Base-by-base conservation (phyloP, 1,140 invertebrate genomes). In the Araneus ventricosus region DNA sequence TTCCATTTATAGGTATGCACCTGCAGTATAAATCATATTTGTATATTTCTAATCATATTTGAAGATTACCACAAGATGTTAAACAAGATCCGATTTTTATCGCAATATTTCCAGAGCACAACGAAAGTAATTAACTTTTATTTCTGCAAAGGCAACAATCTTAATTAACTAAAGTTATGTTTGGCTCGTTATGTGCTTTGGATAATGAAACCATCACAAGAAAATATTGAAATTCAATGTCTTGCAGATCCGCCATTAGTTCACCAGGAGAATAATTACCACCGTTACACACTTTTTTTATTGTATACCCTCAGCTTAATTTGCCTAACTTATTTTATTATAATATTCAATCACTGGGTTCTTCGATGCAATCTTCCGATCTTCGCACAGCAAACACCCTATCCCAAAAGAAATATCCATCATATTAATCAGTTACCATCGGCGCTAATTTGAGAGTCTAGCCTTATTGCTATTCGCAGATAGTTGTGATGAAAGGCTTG, bases 401-500 rank as follows among this genome's bases (percentile, higher is more conserved):
- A 14, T 34, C 30, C 70, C 27, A 75, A 75, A 75, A 75, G 30
- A 75, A 75, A 75, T 75, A 37, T 75, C 30, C 17, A 75, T 75
- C 70, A 75, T 75, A 75, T 75, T 75, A 75, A 75, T 75, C 70
- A 75, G 63, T 70, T 70, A 34, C n/a, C 63, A 70, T 30, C 27
- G 70, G 70, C 30, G 70, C 70, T 75, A 75, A 75, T 75, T 75
- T 75, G 27, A 37, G 27, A 75, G 70, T 22, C 70, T 30, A 4
- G 45, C 70, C 30, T 75, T 75, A 75, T 75, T 75, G 70, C 70
- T 75, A 75, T 75, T 75, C 70, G 70, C 27, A 30, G 34, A 27
- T 75, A 34, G 34, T 45, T 45, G n/a, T 82, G 41, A 82, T 82
- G 41, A 52, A 82, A 82, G 30, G 20, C 7, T 27, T 17, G n/a